Evolutionary conservation across 2,113 vertebrate species (phyloP).

Genomic region (Pungitius pungitius): DNA sequence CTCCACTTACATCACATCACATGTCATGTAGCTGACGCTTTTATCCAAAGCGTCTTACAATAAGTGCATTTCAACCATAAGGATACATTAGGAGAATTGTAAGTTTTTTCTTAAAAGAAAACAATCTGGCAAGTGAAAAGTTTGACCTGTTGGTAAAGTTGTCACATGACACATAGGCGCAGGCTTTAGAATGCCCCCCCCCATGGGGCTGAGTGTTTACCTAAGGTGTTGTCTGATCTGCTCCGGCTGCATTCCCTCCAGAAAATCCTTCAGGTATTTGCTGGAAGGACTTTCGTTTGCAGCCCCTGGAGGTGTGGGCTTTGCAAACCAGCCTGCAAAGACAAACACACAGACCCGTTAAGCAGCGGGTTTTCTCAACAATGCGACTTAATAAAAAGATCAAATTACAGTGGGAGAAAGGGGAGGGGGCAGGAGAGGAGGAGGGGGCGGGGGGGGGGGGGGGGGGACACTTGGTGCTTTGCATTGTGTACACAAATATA

Average conservation of each 20-base stretch:
- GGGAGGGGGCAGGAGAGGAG: too few relatives aligned
- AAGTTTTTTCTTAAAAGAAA: background rate
- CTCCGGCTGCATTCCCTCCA: constrained; percentile 88
- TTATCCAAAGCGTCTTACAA: too few relatives aligned
- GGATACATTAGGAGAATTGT: too few relatives aligned
- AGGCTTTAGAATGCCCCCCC: background rate
- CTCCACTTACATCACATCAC: background rate
- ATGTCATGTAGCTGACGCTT: too few relatives aligned
- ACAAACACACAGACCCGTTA: background rate
- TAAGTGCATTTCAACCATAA: too few relatives aligned
- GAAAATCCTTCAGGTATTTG: constrained; percentile 80
- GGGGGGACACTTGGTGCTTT: background rate
- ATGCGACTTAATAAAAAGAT: background rate
- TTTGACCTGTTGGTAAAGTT: background rate
- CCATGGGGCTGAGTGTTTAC: constrained; percentile 71
- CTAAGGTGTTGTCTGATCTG: constrained; percentile 89
- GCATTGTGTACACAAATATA: background rate
- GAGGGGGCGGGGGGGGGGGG: too few relatives aligned
- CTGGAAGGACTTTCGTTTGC: constrained; percentile 31
- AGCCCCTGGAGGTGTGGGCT: constrained; percentile 60
- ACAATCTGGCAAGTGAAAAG: background rate
- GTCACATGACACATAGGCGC: background rate
- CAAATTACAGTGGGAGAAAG: background rate
- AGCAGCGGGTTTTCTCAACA: background rate
- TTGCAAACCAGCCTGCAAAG: constrained; percentile 89